Percentiles rank a stretch among this genome's conserved stretches.
Conservation (phyloP, 2,113 vertebrate species). For the Scartelaos histophorus region DNA sequence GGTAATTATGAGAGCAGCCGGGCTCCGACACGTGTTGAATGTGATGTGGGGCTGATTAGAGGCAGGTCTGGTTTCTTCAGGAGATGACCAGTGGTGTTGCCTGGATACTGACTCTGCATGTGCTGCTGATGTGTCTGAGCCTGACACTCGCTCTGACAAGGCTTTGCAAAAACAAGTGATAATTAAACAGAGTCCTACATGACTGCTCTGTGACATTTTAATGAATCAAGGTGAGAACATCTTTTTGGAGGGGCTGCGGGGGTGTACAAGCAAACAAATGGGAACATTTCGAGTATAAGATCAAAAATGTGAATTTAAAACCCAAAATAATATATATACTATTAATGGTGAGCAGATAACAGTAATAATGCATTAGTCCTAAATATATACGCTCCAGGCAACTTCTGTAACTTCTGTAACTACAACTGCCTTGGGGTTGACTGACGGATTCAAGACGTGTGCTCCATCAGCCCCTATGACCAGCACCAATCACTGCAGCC, state of each 20-base stretch:
- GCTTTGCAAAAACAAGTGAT: background rate
- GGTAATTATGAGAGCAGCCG: constrained; percentile 37
- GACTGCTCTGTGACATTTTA: background rate
- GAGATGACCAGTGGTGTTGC: constrained; percentile 57
- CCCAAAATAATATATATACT: too few relatives aligned
- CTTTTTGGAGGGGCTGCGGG: too few relatives aligned
- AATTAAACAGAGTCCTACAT: background rate
- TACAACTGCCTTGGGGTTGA: too few relatives aligned
- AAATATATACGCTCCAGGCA: too few relatives aligned
- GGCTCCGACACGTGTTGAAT: constrained; percentile 44
- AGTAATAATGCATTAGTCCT: too few relatives aligned
- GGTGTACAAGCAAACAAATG: background rate
- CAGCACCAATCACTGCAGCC: too few relatives aligned
- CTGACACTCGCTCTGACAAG: background rate
- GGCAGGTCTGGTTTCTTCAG: constrained; percentile 49
- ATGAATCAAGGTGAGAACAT: background rate
- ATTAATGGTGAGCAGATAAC: too few relatives aligned
- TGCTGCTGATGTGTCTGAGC: background rate
- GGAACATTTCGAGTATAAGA: background rate
- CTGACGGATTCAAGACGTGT: too few relatives aligned
- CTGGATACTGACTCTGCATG: constrained; percentile 50
- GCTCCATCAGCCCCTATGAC: too few relatives aligned
- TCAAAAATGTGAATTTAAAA: too few relatives aligned
- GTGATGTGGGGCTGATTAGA: constrained; percentile 32
- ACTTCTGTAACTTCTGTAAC: too few relatives aligned